Base-by-base conservation (phyloP, 92 coral and sea anemone genomes). In the Zoanthus gigantus region DNA sequence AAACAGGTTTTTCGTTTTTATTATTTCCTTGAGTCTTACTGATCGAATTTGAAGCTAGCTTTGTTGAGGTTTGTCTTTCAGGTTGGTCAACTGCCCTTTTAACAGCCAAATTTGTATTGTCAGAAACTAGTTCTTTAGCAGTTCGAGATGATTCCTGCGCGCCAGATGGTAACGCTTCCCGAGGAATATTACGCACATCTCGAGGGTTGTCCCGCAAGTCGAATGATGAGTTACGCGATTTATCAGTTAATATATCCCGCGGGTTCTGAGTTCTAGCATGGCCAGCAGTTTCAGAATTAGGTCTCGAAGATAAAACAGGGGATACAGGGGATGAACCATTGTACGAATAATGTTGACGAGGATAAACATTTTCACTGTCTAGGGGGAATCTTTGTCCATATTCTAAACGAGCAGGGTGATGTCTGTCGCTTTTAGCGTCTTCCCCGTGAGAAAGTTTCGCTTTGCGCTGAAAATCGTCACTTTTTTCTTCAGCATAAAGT, bases 1-100 rank as follows among this genome's bases (percentile, higher is more conserved):
- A 50, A 86, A 94, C 93, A 30, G 98, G 94, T 88, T 93, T 95
- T 85, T 93, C 98, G 37, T 89, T 94, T 83, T 88, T 89, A 42
- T 58, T 86, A 53, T 66, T 46, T 31, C 85, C 85, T 67, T 65
- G 85, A 57, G 37, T 23, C 32, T 81, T 81, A 34, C 28, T 50
- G 60, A 4, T 23, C 60, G 85, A 13, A 7, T 30, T 81, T 14
- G 85, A 7, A 48, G 34, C 46, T 14, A 32, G 71, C 58, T 81
- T 81, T 37, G 65, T 11, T 69, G 16, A 16, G 28, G 61, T 46
- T 34, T 18, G 65, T 69, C 57, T 48, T 23, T 69, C 85, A 16
- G 85, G 74, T 14, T 14, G 85, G 46, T 81, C 85, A 16, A 48
- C 48, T 46, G 74, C 1, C 34, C 74, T 63, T 48, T 66, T 65